phyloP scores from a whole-genome alignment of 1,140 invertebrate species.

The Eriosoma lanigerum region DNA sequence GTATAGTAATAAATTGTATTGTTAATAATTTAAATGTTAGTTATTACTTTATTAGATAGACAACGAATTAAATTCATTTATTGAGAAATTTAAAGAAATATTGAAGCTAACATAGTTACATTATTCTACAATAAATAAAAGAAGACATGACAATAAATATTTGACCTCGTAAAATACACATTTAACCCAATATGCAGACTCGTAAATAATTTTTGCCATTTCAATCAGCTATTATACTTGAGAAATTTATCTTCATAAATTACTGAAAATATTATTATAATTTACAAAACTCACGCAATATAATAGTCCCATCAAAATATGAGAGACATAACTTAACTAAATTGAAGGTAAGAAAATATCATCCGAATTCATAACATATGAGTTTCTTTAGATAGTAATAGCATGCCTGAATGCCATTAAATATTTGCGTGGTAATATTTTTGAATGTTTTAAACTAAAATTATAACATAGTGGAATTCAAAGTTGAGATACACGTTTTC shows the following conservation, averaged over 20 bases:
- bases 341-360: neutral
- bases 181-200: too few species aligned
- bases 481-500: neutral
- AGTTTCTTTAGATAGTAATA: neutral
- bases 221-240: too few species aligned
- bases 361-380: neutral
- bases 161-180: neutral
- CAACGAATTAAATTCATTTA: neutral
- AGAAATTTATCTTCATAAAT: neutral
- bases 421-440: neutral
- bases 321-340: neutral
- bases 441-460: neutral
- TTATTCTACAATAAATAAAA: neutral
- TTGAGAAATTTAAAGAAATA: neutral
- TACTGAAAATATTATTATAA: neutral
- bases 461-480: neutral
- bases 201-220: too few species aligned
- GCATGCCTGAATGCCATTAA: constrained; percentile 13
- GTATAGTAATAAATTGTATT: too few species aligned
- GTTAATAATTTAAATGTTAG: too few species aligned
- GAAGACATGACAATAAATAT: neutral
- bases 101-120: neutral
- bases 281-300: neutral
- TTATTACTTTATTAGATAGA: neutral
- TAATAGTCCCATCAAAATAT: neutral